Evolutionary conservation across 2,797 vertebrate genomes (phyloP).

Genomic region (Peromyscus melanophrys): DNA sequence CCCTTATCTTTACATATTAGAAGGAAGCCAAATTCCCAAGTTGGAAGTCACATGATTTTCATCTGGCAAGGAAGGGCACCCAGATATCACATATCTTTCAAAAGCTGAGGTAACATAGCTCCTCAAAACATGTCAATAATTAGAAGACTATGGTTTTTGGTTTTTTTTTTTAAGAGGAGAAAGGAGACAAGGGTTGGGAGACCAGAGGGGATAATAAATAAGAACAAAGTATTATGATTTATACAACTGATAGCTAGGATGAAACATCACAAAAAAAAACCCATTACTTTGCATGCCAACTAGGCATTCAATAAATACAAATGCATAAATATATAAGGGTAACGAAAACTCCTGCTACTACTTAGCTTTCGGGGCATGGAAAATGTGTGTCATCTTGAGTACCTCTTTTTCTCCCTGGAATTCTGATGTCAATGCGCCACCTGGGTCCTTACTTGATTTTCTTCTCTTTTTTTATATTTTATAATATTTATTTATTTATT

Average conservation of each 20-base stretch:
- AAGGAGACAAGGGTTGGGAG: neutral
- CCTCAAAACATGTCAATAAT: neutral
- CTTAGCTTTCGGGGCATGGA: neutral
- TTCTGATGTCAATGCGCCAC: neutral
- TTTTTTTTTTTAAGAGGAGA: neutral
- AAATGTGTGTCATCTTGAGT: neutral
- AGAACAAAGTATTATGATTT: neutral
- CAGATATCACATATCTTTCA: neutral
- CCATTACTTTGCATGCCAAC: neutral
- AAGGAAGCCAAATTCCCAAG: neutral
- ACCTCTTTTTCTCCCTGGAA: neutral
- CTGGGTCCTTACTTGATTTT: neutral
- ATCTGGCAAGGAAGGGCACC: neutral
- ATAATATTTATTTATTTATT: no score
- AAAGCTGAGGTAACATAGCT: neutral
- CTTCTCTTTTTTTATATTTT: no score
- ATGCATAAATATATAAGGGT: no score
- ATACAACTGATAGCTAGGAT: neutral
- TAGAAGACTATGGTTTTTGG: neutral
- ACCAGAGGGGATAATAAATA: neutral
- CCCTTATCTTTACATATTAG: neutral
- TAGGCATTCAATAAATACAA: neutral
- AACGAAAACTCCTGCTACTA: neutral
- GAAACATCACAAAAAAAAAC: neutral
- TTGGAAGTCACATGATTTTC: neutral